Base-by-base conservation (phyloP, 1,140 invertebrate genomes). In the Heliconius nattereri region DNA sequence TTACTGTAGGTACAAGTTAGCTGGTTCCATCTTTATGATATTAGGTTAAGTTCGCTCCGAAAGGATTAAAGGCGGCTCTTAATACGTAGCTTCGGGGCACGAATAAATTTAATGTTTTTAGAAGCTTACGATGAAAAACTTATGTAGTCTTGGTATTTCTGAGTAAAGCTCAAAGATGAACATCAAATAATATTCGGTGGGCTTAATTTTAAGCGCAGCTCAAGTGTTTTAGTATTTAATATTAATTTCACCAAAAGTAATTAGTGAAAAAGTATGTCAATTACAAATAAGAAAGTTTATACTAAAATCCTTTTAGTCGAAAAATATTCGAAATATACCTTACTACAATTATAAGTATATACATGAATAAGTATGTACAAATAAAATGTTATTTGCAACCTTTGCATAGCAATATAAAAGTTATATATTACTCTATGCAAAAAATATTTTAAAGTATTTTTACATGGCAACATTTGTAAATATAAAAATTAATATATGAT, bases 1-100 rank as follows among this genome's bases (percentile, higher is more conserved):
- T 89, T 89, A 89, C 88, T 86, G 87, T 89, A 85, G 80, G 81
- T 86, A 93, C 88, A 91, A 92, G 91, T 92, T 92, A 85, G 85
- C 86, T 89, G 89, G 89, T 90, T 91, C 89, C 91, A 87, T 92
- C 90, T 94, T 94, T 93, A 94, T 91, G 89, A 93, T 94, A 93
- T 92, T 91, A 90, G 90, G 89, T 91, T 92, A 92, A 92, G 85
- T 94, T 92, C 87, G 86, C 86, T 90, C 87, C 85, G 85, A 92
- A 94, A 92, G 91, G 91, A 94, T 94, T 94, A 94, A 66, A 93
- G 88, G 81, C 85, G 84, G 90, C 84, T 89, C 90, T 93, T 92
- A 92, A 93, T 92, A 89, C 88, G 81, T 84, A 89, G 92, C 91
- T 90, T 86, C 85, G 86, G 90, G 90, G 91, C 90, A 83, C 87